Conservation (phyloP, 2,797 vertebrate genomes). For the Pempheris klunzingeri region DNA sequence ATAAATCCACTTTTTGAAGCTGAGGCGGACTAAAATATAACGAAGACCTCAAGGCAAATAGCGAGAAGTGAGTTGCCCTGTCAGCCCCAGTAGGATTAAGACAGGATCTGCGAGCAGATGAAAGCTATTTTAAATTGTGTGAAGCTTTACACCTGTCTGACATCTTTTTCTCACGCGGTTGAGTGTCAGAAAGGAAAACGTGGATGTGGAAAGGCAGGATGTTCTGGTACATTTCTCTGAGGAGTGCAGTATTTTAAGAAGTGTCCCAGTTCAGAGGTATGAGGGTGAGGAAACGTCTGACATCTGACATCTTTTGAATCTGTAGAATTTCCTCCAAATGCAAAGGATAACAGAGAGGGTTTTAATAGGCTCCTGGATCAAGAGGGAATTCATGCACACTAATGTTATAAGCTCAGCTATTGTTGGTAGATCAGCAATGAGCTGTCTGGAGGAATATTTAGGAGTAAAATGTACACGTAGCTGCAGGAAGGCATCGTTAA, state of each 20-base stretch:
- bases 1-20: background rate
- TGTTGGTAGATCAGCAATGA: background rate
- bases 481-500: background rate
- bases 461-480: background rate
- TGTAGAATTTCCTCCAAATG: constrained; percentile 4
- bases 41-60: background rate
- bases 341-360: constrained; percentile 9
- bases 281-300: constrained; percentile 53
- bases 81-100: constrained; percentile 14
- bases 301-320: constrained; percentile 61
- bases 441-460: background rate
- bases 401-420: background rate
- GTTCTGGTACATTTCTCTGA: constrained; percentile 72
- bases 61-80: background rate
- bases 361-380: constrained; percentile 32
- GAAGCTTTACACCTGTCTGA: constrained; percentile 32
- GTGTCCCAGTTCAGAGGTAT: constrained; percentile 73
- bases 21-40: background rate
- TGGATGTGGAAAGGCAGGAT: constrained; percentile 24
- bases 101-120: constrained; percentile 5
- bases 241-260: constrained; percentile 74
- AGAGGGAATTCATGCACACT: constrained; percentile 3
- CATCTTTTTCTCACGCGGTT: constrained; percentile 10
- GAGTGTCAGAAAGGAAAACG: constrained; percentile 21
- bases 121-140: constrained; percentile 52